Base-by-base conservation (phyloP, 2,797 vertebrate species). In the Microctenopoma lineatum region DNA sequence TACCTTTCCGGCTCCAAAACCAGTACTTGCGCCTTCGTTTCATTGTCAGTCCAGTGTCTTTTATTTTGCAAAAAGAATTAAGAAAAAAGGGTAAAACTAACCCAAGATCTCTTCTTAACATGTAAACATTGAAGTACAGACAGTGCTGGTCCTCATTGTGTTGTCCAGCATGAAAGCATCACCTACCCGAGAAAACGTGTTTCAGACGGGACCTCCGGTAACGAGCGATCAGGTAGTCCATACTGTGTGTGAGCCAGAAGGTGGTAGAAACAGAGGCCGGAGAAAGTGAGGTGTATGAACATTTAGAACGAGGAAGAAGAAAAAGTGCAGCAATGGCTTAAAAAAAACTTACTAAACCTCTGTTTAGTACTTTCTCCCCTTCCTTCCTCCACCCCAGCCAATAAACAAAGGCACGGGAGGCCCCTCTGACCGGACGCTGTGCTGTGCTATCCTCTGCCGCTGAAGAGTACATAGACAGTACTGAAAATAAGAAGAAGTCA, bases 1-100 rank as follows among this genome's bases (percentile, higher is more conserved):
- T 92, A 94, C 92, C 92, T 92, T 89, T 91, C 60, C 88, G 77
- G 60, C 85, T 89, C 93, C 94, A 94, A 89, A 95, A 94, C 92
- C 93, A 93, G 85, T 95, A 95, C 75, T 94, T 94, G 73, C 89
- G 92, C 2, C 89, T 90, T 4, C 90, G 92, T 71, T 93, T 93
- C 92, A 94, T 92, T 76, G 52, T 87, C 54, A 80, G 71, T 88
- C 87, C 90, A 69, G 59, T 74, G 78, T 90, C 84, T 85, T 82
- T 71, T 44, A 73, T 75, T 84, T 78, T 52, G 21, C 21, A 39
- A 59, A 59, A 71, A 45, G 9, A 12, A 74, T 64, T 58, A 54
- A 67, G 38, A 57, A 36, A 42, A 29, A 50, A 29, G 12, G 5
- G 11, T 55, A 58, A 64, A 7, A 14, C 42, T 47, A 53, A 54